Conservation (phyloP, 2,888 invertebrate species). For the Pyrrhia umbra region DNA sequence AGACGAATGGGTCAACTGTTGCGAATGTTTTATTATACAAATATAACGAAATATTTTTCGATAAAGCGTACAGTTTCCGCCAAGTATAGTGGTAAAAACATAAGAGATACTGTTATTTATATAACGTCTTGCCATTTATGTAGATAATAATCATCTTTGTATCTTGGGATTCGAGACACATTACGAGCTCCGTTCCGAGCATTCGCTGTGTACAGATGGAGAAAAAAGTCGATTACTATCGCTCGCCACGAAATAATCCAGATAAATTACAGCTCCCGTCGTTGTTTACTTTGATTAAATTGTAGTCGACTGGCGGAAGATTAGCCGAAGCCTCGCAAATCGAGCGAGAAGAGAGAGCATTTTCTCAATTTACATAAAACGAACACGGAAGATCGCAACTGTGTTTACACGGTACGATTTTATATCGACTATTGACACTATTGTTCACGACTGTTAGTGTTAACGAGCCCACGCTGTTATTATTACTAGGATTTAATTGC, state of each 20-base stretch:
- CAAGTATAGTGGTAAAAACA: conserved; percentile 67
- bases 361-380: conserved; percentile 88
- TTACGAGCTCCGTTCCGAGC: conserved; percentile 73
- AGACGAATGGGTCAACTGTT: conserved; percentile 79
- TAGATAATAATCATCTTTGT: conserved; percentile 81
- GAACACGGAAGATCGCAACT: conserved; percentile 82
- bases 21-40: conserved; percentile 76
- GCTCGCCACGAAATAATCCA: conserved; percentile 88
- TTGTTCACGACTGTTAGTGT: conserved; percentile 45
- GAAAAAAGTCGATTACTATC: conserved; percentile 88
- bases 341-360: conserved; percentile 86
- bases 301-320: conserved; percentile 89
- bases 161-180: conserved; percentile 77
- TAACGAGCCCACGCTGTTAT: conserved; percentile 25
- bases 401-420: conserved; percentile 76
- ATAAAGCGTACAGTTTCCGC: conserved; percentile 65
- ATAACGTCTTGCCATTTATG: conserved; percentile 75
- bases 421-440: conserved; percentile 58
- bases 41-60: conserved; percentile 69
- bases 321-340: conserved; percentile 89
- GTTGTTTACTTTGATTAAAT: conserved; percentile 90
- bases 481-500: conserved; percentile 15
- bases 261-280: conserved; percentile 87
- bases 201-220: conserved; percentile 74
- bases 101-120: conserved; percentile 71